phyloP scores from a whole-genome alignment of 2,113 vertebrate genomes.

The Pyxicephalus adspersus region DNA sequence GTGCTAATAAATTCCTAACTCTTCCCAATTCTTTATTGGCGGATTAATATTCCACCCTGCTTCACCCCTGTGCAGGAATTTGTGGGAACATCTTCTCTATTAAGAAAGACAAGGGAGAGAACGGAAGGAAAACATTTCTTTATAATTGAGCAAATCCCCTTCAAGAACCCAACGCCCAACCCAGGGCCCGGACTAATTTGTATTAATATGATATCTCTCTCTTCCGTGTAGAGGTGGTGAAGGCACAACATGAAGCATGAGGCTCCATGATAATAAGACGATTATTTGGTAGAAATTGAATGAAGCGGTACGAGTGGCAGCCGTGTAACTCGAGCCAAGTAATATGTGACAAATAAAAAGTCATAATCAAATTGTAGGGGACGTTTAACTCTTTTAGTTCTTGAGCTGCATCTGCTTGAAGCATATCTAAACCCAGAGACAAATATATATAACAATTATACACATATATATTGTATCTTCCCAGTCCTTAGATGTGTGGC shows the following conservation, averaged over 20 bases:
- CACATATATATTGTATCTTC: background rate
- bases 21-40: background rate
- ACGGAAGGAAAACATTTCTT: constrained; percentile 7
- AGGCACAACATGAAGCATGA: constrained; percentile 31
- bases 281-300: constrained; percentile 44
- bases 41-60: constrained; percentile 37
- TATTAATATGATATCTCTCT: constrained; percentile 41
- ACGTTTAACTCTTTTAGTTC: background rate
- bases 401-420: background rate
- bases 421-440: background rate
- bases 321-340: background rate
- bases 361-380: background rate
- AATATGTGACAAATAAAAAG: constrained; percentile 22
- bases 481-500: too few species aligned
- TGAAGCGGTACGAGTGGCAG: constrained; percentile 4
- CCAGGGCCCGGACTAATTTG: background rate
- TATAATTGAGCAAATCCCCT: constrained; percentile 38
- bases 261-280: constrained; percentile 48
- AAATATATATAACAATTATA: too few species aligned
- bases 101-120: background rate
- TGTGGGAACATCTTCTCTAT: constrained; percentile 15
- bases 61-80: constrained; percentile 38
- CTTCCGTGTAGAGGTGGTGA: background rate
- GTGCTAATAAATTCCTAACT: background rate
- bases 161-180: constrained; percentile 21